phyloP scores from a whole-genome alignment of 2,888 invertebrate species.

The Drosophila koepferae region DNA sequence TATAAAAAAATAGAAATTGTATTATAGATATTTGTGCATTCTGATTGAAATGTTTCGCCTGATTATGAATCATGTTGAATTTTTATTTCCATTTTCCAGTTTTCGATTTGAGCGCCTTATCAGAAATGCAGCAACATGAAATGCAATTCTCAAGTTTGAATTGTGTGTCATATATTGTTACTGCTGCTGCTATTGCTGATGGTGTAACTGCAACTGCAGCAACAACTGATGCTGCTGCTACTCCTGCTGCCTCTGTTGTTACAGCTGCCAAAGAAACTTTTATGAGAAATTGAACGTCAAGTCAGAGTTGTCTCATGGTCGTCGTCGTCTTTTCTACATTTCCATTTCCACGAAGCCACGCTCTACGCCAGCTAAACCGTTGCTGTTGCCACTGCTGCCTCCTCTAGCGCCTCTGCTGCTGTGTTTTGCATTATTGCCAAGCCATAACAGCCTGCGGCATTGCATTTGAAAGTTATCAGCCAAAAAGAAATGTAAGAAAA shows the following conservation, averaged over 20 bases:
- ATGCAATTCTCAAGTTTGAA: constrained; percentile 72
- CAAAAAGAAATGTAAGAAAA: constrained; percentile 12
- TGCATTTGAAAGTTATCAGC: constrained; percentile 78
- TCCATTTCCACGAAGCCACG: constrained; percentile 15
- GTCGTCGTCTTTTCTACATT: constrained; percentile 11
- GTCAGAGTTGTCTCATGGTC: constrained; percentile 22
- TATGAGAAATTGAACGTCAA: constrained; percentile 78
- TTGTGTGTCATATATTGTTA: constrained; percentile 65
- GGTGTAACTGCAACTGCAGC: constrained; percentile 17
- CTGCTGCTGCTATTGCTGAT: constrained; percentile 13
- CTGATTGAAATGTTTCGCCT: constrained; percentile 17
- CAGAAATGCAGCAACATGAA: constrained; percentile 60
- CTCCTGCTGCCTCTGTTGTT: constrained; percentile 35
- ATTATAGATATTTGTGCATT: constrained; percentile 10
- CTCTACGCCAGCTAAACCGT: constrained; percentile 9
- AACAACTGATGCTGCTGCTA: constrained; percentile 9
- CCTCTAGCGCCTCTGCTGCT: constrained; percentile 16
- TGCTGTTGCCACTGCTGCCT: constrained; percentile 13
- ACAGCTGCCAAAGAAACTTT: constrained; percentile 65
- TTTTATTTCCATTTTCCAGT: constrained; percentile 24
- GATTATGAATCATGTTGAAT: constrained; percentile 16
- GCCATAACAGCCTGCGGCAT: constrained; percentile 76
- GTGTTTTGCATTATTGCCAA: constrained; percentile 77
- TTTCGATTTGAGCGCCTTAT: constrained; percentile 47
- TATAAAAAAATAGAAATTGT: neutral